A percentile compares a stretch with the other conserved stretches of the same genome.
Evolutionary conservation across 2,888 invertebrate genomes (phyloP).

Genomic region (Pseudococcus longispinus): DNA sequence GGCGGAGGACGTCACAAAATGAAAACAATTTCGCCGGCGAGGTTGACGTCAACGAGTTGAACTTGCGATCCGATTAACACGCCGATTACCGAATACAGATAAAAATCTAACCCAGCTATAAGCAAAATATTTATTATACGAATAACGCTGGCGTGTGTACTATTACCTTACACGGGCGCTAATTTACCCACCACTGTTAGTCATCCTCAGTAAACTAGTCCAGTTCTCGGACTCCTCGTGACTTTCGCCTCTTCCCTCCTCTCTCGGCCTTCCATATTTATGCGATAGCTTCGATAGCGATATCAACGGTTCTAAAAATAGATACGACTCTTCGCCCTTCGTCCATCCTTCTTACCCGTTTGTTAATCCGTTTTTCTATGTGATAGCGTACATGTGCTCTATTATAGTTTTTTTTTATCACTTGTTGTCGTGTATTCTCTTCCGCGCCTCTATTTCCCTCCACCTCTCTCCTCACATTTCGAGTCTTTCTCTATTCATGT

Average conservation of each 20-base stretch:
- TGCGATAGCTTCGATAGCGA: constrained; percentile 47
- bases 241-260: constrained; percentile 26
- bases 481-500: not conserved
- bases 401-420: constrained; percentile 47
- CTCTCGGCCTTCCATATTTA: constrained; percentile 15
- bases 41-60: not conserved
- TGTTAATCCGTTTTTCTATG: constrained; percentile 50
- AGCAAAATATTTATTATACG: not conserved
- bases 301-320: constrained; percentile 53
- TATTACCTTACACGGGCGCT: not conserved
- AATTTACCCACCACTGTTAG: constrained; percentile 49
- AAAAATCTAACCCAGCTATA: not conserved
- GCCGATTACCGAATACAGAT: not conserved
- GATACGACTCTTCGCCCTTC: not conserved
- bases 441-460: not conserved
- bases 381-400: constrained; percentile 38
- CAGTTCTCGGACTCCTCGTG: constrained; percentile 53
- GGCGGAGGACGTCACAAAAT: not conserved
- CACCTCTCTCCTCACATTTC: not conserved
- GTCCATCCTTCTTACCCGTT: not conserved
- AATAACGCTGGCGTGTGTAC: not conserved
- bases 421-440: constrained; percentile 18
- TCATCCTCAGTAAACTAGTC: constrained; percentile 46
- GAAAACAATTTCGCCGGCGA: not conserved
- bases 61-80: not conserved